phyloP scores from a whole-genome alignment of 1,140 invertebrate genomes.

The Mizuhopecten yessoensis region DNA sequence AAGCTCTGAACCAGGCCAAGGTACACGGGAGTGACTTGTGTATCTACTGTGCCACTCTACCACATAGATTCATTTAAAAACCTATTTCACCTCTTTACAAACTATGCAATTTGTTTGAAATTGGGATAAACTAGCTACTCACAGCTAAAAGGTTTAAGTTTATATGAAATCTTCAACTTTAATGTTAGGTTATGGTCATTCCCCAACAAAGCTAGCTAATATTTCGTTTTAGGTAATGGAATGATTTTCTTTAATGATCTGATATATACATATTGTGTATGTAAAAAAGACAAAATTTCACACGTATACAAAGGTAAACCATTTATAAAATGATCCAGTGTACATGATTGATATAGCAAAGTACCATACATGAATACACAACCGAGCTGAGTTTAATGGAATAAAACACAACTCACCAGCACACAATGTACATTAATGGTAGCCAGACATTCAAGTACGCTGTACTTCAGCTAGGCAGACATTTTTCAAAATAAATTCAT shows the following conservation, averaged over 20 bases:
- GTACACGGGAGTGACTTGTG: background rate
- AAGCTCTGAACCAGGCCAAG: background rate
- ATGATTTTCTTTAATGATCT: background rate
- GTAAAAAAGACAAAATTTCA: background rate
- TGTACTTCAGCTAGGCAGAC: too few species aligned
- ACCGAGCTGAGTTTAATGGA: background rate
- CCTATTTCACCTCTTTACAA: conserved; percentile 10
- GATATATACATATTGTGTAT: background rate
- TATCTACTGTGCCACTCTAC: background rate
- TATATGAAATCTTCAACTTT: conserved; percentile 21
- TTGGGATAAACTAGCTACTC: conserved; percentile 15
- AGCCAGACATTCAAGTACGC: too few species aligned
- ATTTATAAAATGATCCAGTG: background rate
- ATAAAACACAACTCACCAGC: too few species aligned
- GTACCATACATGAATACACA: background rate
- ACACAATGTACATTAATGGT: too few species aligned
- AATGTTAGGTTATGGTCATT: background rate
- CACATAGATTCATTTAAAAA: conserved; percentile 11
- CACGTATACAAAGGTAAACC: background rate
- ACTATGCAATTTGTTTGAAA: conserved; percentile 28
- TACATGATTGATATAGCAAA: background rate
- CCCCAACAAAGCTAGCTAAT: background rate
- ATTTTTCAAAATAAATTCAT: too few species aligned
- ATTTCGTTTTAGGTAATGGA: conserved; percentile 1
- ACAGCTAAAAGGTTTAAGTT: background rate